phyloP scores from a whole-genome alignment of 2,797 vertebrate species.

The Scomberomorus guttatus region DNA sequence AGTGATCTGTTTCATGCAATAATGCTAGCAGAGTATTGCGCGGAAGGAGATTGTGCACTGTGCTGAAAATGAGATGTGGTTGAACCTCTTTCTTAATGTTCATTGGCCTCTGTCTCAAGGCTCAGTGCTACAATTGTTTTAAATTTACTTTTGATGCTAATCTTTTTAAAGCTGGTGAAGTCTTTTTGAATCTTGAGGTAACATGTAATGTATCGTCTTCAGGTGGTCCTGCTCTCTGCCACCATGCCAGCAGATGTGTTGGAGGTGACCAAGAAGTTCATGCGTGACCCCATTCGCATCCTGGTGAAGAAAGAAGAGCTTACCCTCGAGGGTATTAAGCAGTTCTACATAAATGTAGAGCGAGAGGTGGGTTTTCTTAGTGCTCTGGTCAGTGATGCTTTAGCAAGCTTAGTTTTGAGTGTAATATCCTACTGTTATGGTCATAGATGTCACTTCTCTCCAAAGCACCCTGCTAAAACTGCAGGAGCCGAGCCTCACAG shows the following conservation, averaged over 20 bases:
- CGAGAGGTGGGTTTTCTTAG: constrained; percentile 86
- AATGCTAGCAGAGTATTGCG: constrained; percentile 90
- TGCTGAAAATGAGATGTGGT: constrained; percentile 84
- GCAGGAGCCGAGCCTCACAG: constrained; percentile 72
- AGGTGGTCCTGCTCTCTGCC: constrained; percentile 98
- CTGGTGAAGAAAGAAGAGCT: constrained; percentile 99
- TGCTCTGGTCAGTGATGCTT: background rate
- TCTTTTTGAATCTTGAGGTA: background rate
- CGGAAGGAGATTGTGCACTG: constrained; percentile 90
- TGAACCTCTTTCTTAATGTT: constrained; percentile 99
- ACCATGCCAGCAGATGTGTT: constrained; percentile 98
- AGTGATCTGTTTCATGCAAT: constrained; percentile 85
- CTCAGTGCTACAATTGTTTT: constrained; percentile 86
- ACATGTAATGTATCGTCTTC: background rate
- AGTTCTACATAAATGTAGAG: constrained; percentile 99
- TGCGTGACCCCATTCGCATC: constrained; percentile 98
- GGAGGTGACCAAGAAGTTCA: constrained; percentile 99
- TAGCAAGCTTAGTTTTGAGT: background rate
- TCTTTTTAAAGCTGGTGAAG: background rate
- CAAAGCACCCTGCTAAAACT: constrained; percentile 95
- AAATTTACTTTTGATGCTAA: background rate
- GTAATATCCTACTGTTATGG: background rate
- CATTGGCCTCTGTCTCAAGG: constrained; percentile 90
- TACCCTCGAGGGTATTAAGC: constrained; percentile 99
- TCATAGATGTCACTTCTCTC: constrained; percentile 83